Evolutionary conservation across 2,888 invertebrate species (phyloP).

Genomic region (Lampropteryx suffumata): DNA sequence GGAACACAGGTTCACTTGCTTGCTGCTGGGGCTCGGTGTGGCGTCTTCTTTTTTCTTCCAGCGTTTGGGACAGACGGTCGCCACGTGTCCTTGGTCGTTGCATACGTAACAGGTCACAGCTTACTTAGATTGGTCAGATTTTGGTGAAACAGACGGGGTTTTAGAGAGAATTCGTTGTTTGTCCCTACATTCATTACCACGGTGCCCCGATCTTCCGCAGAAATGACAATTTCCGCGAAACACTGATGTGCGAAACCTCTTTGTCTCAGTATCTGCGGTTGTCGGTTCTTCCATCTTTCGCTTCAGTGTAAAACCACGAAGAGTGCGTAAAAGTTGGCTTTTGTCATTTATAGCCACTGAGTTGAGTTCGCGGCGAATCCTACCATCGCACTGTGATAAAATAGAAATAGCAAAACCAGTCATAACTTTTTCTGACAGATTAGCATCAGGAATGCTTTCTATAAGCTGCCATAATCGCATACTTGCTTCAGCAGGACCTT

Average conservation of each 20-base stretch:
- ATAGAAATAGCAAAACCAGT: background rate
- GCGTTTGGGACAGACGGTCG: no score
- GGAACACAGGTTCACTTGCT: no score
- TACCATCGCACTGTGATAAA: background rate
- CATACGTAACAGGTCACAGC: no score
- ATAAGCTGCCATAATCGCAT: constrained; percentile 29
- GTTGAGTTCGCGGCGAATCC: background rate
- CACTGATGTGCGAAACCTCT: background rate
- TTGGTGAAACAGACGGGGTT: no score
- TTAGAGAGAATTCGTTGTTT: no score
- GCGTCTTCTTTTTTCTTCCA: no score
- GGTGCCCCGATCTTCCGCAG: background rate
- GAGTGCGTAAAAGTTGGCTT: background rate
- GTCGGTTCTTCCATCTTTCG: background rate
- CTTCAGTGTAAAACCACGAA: background rate
- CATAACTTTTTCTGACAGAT: background rate
- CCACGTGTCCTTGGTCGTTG: no score
- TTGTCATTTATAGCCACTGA: background rate
- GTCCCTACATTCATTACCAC: background rate
- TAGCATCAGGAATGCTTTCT: background rate
- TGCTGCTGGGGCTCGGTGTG: no score
- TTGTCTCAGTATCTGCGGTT: background rate
- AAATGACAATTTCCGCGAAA: background rate
- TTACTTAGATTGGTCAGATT: no score
- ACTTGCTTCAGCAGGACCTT: constrained; percentile 28